These are phyloP conservation scores for Coturnix japonica DNA, from an alignment of 2,113 vertebrate species.

Conservation along the genomic window DNA sequence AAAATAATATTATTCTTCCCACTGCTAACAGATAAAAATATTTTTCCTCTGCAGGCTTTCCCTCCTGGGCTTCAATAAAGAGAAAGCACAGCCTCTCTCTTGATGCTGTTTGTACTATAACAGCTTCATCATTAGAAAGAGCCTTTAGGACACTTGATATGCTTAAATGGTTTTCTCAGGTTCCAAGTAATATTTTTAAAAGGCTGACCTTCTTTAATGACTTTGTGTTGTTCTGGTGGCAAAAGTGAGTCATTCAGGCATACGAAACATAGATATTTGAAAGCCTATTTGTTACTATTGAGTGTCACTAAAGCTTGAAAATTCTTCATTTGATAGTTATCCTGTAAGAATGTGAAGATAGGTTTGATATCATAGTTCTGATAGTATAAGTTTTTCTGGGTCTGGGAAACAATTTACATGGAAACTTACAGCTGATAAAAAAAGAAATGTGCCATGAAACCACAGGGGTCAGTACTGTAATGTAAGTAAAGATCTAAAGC, in stretches of 20 bases:
- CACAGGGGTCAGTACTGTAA: neutral
- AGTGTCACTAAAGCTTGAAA: neutral
- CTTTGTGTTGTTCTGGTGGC: conserved; percentile 23
- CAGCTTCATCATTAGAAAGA: conserved; percentile 1
- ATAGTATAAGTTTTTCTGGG: neutral
- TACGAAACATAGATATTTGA: neutral
- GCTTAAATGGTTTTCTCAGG: neutral
- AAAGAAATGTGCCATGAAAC: neutral
- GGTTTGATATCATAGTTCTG: neutral
- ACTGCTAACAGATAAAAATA: conserved; percentile 13
- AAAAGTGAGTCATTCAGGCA: conserved; percentile 31
- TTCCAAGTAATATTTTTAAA: conserved; percentile 32
- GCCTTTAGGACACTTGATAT: conserved; percentile 6
- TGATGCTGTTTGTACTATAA: conserved; percentile 14
- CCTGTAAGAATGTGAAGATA: neutral
- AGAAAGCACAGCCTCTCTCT: neutral
- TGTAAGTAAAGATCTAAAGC: conserved; percentile 8
- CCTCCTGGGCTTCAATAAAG: neutral
- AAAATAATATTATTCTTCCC: conserved; percentile 44
- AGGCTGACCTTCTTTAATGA: conserved; percentile 4
- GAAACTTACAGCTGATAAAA: neutral
- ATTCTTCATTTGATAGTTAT: neutral
- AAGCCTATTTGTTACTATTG: neutral
- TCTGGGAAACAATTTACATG: neutral
- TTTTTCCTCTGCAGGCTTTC: neutral